A percentile compares a stretch with the other conserved stretches of the same genome.
These are phyloP conservation scores for Percopsis omiscomaycus DNA, from an alignment of 2,797 vertebrate genomes.

Conservation along the genomic window DNA sequence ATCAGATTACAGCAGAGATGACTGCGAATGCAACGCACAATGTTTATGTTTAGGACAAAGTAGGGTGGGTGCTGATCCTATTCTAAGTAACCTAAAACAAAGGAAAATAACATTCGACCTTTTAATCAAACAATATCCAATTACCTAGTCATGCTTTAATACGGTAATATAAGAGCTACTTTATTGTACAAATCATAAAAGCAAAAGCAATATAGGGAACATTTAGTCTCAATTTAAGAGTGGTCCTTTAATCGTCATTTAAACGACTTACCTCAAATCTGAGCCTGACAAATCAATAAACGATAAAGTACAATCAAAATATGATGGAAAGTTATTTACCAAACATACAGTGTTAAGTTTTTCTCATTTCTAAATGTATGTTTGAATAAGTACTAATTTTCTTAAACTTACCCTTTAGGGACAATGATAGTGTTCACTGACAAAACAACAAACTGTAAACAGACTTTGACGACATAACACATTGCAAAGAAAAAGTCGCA, in stretches of 20 bases:
- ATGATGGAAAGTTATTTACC: not conserved
- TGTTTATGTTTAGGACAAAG: too few relatives aligned
- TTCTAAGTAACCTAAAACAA: too few relatives aligned
- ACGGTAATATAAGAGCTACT: not conserved
- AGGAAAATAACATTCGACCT: not conserved
- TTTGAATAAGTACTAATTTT: slow-evolving; percentile 11
- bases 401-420: slow-evolving; percentile 56
- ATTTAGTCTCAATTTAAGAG: not conserved
- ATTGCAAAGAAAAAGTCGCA: slow-evolving; percentile 32
- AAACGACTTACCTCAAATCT: slow-evolving; percentile 23
- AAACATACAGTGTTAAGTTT: not conserved
- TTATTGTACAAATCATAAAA: not conserved
- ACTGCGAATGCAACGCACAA: too few relatives aligned
- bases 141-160: not conserved
- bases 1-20: too few relatives aligned
- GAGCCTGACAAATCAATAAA: slow-evolving; percentile 19
- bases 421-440: slow-evolving; percentile 49
- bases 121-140: not conserved
- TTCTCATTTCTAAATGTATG: slow-evolving; percentile 1
- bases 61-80: too few relatives aligned
- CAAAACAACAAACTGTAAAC: slow-evolving; percentile 45
- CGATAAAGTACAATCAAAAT: not conserved
- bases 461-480: slow-evolving; percentile 37
- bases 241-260: slow-evolving; percentile 16
- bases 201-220: slow-evolving; percentile 4